A percentile compares a stretch with the other conserved stretches of the same genome.
These are phyloP conservation scores for Liodrosophila aerea DNA, from an alignment of 2,888 invertebrate genomes.

Conservation along the genomic window DNA sequence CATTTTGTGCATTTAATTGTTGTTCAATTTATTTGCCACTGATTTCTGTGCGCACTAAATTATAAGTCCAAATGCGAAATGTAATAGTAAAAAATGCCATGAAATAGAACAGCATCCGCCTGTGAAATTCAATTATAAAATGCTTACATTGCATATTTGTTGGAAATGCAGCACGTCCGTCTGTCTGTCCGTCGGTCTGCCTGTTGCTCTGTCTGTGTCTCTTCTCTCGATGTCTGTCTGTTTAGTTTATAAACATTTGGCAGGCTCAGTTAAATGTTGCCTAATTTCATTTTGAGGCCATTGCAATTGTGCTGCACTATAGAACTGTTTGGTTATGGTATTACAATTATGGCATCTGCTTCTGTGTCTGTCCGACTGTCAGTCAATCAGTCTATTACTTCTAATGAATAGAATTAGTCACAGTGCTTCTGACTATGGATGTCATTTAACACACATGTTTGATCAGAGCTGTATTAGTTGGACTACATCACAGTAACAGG, in stretches of 20 bases:
- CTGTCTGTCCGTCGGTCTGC: slow-evolving; percentile 20
- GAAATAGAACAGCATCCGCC: slow-evolving; percentile 34
- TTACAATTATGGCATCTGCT: neutral
- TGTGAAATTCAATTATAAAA: slow-evolving; percentile 72
- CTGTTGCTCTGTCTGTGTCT: slow-evolving; percentile 12
- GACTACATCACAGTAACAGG: no score
- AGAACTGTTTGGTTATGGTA: neutral
- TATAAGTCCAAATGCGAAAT: slow-evolving; percentile 29
- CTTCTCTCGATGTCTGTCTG: slow-evolving; percentile 29
- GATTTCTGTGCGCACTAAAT: slow-evolving; percentile 46
- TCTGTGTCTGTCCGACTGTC: no score
- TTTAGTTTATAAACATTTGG: slow-evolving; percentile 58
- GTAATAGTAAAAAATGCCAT: neutral
- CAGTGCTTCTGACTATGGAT: no score
- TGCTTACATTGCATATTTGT: slow-evolving; percentile 70
- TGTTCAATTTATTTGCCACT: slow-evolving; percentile 28
- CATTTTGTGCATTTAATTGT: slow-evolving; percentile 45
- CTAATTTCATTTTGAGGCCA: slow-evolving; percentile 45
- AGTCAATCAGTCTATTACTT: neutral
- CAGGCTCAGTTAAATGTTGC: slow-evolving; percentile 53
- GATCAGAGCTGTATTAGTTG: no score
- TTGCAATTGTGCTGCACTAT: slow-evolving; percentile 12
- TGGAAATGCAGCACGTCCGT: slow-evolving; percentile 2
- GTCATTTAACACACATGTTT: no score
- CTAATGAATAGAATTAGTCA: neutral